Evolutionary conservation across 1,140 invertebrate species (phyloP), one percentile per base, ranked within the genome.

Genomic region (Diachasmimorpha longicaudata): DNA sequence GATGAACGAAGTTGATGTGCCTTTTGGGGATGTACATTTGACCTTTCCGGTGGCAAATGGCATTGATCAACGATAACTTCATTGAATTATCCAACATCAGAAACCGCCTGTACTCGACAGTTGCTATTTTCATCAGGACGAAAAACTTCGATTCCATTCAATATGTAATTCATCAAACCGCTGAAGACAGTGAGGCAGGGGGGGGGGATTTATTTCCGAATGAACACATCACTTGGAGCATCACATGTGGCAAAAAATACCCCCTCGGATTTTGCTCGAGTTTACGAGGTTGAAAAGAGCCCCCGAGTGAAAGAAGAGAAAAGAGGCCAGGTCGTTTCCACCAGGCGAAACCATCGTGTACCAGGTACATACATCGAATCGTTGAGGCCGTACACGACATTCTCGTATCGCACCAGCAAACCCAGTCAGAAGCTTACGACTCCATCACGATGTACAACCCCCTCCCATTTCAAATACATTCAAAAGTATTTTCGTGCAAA

Each of bases 301-400:
- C 39, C 13, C 3, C 14, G 48, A 9, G 48, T 19, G 16, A 16
- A 52, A 52, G 48, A 63, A 63, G 58, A 63, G 58, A 63, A 63
- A 63, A 63, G 19, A 63, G 58, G 58, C 23, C 52, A 72, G 52
- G 71, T 72, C 48, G 52, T 72, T 81, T 81, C 74, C 39, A 42
- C 39, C 39, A 42, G 39, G 79, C 79, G 78, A 81, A 42, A 71
- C 79, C 72, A 78, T 67, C 77, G 75, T 73, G 81, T 82, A 75
- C 81, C 80, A 81, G 81, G 80, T 63, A 82, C 81, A 71, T 58
- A 58, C 58, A 63, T 63, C 58, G 58, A 55, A 25, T 23, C 16
- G 14, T 75, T 58, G 67, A 68, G 71, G 55, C 46, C 42, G 44
- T 21, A 46, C 69, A 67, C 75, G 75, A 71, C 63, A 68, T 72